phyloP scores from a whole-genome alignment of 2,888 invertebrate genomes.

The Lasioglossum zephyrum region DNA sequence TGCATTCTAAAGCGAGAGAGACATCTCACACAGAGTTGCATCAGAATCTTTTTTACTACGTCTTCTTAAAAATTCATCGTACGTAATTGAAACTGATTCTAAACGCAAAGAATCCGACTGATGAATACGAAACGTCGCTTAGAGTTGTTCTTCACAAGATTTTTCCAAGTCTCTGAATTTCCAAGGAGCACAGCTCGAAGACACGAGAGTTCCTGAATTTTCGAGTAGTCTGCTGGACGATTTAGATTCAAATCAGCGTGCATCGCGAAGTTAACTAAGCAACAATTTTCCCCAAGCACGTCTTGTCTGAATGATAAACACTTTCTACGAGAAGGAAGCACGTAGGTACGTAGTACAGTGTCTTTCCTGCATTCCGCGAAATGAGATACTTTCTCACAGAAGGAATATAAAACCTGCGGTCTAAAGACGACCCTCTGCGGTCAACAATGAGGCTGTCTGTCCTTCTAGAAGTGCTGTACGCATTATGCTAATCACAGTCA shows the following conservation, averaged over 20 bases:
- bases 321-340: conserved; percentile 34
- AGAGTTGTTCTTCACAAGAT: background rate
- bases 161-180: background rate
- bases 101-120: too few species aligned
- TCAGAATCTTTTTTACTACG: too few species aligned
- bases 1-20: too few species aligned
- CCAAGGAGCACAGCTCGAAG: background rate
- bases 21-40: too few species aligned
- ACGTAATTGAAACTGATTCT: too few species aligned
- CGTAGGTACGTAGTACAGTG: too few species aligned
- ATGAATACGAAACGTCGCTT: background rate
- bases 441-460: conserved; percentile 14
- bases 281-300: background rate
- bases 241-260: conserved; percentile 9
- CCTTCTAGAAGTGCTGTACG: conserved; percentile 17
- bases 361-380: conserved; percentile 23
- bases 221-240: background rate
- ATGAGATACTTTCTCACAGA: conserved; percentile 45
- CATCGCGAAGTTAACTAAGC: background rate
- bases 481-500: background rate
- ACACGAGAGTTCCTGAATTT: background rate
- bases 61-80: too few species aligned
- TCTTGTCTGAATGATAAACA: conserved; percentile 1
- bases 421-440: conserved; percentile 38
- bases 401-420: conserved; percentile 24